Base-by-base conservation (phyloP, 2,888 invertebrate species). In the Pterobdella sp. region DNA sequence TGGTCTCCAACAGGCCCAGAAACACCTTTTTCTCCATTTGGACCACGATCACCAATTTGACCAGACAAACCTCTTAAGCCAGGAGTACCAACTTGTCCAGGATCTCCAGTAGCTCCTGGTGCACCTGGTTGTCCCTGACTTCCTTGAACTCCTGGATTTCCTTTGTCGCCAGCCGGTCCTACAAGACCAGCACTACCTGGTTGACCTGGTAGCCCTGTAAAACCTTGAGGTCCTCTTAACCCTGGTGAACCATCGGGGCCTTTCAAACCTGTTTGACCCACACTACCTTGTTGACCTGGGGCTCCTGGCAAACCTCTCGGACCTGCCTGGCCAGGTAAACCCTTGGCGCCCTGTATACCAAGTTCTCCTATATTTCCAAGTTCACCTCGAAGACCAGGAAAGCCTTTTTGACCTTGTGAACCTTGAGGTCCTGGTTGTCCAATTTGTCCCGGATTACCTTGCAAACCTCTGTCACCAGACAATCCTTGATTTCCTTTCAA, bases 401-500 rank as follows among this genome's bases (percentile, higher is more conserved):
- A 32, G 14, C 75, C 75, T 68, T 60, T 52, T 37, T 36, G 49
- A 56, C 76, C 76, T 31, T n/a, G 72, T 34, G 36, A 31, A 60
- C 76, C 75, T 18, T n/a, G 49, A 32, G 34, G 4, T 60, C 75
- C 75, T 26, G 65, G 60, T 52, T 31, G 65, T 10, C 75, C 75
- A n/a, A 66, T n/a, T 31, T 31, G 34, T 1, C 75, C 75, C 36
- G 63, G 63, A n/a, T 32, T 74, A 63, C 80, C 80, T 0, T 76
- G 70, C 1, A 73, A 68, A 68, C 81, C 81, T 1, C 70, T 69
- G 7, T 76, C 76, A 36, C 79, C 77, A 34, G 52, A 37, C 22
- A 49, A 29, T 69, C 70, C 74, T 1, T 79, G 69, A 2, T 78
- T 74, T 74, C 81, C 81, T 22, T 68, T 72, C 29, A 73, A 73